Conservation (phyloP, 2,113 vertebrate species). For the Salvator merianae region DNA sequence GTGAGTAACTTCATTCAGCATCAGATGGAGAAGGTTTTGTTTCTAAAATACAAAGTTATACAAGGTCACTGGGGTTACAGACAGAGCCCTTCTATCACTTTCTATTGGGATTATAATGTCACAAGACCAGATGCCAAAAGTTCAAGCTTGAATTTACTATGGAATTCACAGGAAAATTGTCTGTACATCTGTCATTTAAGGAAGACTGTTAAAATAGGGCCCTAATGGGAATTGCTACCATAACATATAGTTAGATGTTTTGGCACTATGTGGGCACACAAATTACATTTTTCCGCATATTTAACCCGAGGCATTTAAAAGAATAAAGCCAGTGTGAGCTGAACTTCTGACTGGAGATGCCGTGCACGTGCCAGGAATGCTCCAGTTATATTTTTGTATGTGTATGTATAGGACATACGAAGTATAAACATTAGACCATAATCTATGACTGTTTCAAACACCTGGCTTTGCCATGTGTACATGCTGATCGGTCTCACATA, state of each 20-base stretch:
- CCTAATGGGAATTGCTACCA: slow-evolving; percentile 11
- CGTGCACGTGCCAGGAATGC: neutral
- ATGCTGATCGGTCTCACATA: neutral
- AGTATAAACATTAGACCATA: neutral
- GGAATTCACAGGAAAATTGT: slow-evolving; percentile 1
- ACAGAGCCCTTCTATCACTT: slow-evolving; percentile 1
- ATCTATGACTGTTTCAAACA: neutral
- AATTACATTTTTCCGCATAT: neutral
- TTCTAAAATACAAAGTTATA: slow-evolving; percentile 22
- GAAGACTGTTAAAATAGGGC: slow-evolving; percentile 1
- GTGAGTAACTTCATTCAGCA: slow-evolving; percentile 9
- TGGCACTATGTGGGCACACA: neutral
- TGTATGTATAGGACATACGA: neutral
- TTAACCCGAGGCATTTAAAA: slow-evolving; percentile 7
- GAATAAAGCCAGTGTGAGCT: neutral
- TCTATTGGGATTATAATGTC: slow-evolving; percentile 17
- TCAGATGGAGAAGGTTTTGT: slow-evolving; percentile 13
- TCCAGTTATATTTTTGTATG: neutral
- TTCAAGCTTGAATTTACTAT: slow-evolving; percentile 18
- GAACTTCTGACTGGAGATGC: neutral
- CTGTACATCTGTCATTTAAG: slow-evolving; percentile 22
- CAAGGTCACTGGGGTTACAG: slow-evolving; percentile 11
- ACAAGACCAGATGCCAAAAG: slow-evolving; percentile 15
- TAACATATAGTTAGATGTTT: neutral
- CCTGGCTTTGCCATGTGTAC: neutral